Evolutionary conservation across 2,797 vertebrate species (phyloP).

Genomic region (Serranus cabrilla): DNA sequence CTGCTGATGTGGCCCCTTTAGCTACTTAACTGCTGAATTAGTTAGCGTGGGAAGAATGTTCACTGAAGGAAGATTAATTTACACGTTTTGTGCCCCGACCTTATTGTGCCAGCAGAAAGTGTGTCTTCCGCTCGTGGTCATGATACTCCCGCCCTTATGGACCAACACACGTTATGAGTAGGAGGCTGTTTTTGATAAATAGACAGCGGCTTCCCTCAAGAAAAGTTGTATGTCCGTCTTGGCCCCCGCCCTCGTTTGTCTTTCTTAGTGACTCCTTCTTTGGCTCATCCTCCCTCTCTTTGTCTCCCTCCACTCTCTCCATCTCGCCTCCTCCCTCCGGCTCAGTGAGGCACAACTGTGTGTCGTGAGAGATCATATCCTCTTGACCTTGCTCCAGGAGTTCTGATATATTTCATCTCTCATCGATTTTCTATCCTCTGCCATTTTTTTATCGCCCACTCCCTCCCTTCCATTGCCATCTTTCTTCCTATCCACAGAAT

Average conservation of each 20-base stretch:
- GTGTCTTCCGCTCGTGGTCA: slow-evolving; percentile 47
- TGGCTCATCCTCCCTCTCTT: slow-evolving; percentile 31
- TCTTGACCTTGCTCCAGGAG: slow-evolving; percentile 88
- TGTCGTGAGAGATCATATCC: slow-evolving; percentile 86
- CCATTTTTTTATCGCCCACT: slow-evolving; percentile 74
- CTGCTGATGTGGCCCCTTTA: slow-evolving; percentile 68
- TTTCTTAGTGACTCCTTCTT: slow-evolving; percentile 50
- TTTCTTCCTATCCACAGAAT: slow-evolving; percentile 79
- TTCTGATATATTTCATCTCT: slow-evolving; percentile 86
- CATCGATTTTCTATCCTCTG: slow-evolving; percentile 85
- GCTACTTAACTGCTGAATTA: slow-evolving; percentile 75
- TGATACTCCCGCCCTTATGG: slow-evolving; percentile 41
- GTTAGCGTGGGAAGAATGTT: slow-evolving; percentile 68
- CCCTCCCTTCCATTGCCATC: slow-evolving; percentile 72
- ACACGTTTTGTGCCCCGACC: slow-evolving; percentile 47
- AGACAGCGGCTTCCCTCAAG: slow-evolving; percentile 50
- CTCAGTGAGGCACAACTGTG: slow-evolving; percentile 78
- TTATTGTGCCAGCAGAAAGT: slow-evolving; percentile 60
- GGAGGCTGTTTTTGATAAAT: slow-evolving; percentile 70
- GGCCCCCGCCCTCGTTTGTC: slow-evolving; percentile 59
- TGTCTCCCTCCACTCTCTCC: slow-evolving; percentile 48
- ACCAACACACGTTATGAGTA: slow-evolving; percentile 51
- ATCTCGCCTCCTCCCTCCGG: slow-evolving; percentile 58
- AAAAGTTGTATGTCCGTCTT: slow-evolving; percentile 68
- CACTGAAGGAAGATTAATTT: slow-evolving; percentile 71